Evolutionary conservation across 2,113 vertebrate species (phyloP), one percentile per base, ranked within the genome.

Genomic region (Todiramphus saurophagus): DNA sequence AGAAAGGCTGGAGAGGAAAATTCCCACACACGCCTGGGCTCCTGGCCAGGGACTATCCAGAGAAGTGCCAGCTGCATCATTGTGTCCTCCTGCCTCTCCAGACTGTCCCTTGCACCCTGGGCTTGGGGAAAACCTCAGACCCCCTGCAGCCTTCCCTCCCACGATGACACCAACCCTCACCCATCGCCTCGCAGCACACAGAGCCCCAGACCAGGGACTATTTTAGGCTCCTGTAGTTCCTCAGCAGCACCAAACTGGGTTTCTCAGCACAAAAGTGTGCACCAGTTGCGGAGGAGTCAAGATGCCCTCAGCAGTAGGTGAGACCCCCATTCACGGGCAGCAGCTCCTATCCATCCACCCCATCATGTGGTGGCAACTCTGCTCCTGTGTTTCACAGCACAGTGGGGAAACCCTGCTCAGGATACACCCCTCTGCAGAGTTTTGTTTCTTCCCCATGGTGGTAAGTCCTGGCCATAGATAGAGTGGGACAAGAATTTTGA

Each of bases 211-310:
- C 9, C 60, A 70, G 60, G 27, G 21, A 35, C 25, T 23, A 0
- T 12, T 4, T 50, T 7, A 14, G 12, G 18, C 33, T 88, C 53
- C 60, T 67, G n/a, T 11, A 33, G 46, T 27, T 83, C 59, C 33
- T 73, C 51, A 87, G 28, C n/a, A 68, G 58, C 56, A 64, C 24
- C 31, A 51, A 13, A 55, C 16, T 35, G 2, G 0, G 24, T 25
- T 59, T 24, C 43, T 48, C 64, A 21, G 44, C 39, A 8, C 12
- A 30, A 17, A 41, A 19, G 30, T 5, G 0, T 41, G 63, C 81
- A 41, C 19, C 23, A 21, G 13, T 20, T 1, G 0, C 11, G 16
- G 11, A 11, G 27, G 7, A 9, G 1, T 10, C 2, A 0, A 31
- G 27, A 35, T 66, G 37, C 21, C 33, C 27, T 30, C 50, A 59